A percentile compares a stretch with the other conserved stretches of the same genome.
Conservation (phyloP, 2,113 vertebrate species). For the Aepyceros melampus region DNA sequence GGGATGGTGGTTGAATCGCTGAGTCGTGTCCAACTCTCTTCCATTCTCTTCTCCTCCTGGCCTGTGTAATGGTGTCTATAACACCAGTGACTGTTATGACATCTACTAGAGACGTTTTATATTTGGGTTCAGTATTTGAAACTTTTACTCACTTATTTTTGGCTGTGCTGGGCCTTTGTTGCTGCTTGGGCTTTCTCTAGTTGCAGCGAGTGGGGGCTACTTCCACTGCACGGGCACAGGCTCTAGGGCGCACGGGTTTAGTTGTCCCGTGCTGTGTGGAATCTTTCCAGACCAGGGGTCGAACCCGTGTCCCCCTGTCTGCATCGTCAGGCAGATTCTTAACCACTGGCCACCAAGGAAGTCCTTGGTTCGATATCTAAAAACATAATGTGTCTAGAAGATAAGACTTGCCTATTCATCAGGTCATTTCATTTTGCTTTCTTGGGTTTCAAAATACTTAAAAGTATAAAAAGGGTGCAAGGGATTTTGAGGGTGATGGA, state of each 20-base stretch:
- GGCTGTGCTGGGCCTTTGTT: background rate
- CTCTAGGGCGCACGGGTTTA: fast-evolving
- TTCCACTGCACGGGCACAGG: background rate
- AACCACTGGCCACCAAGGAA: background rate
- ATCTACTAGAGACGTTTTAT: background rate
- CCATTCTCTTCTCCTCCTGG: background rate
- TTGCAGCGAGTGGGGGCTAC: background rate
- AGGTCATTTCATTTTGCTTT: background rate
- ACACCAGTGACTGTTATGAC: background rate
- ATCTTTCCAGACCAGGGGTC: background rate
- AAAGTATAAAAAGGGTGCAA: background rate
- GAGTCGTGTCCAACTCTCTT: background rate
- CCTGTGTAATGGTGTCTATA: background rate
- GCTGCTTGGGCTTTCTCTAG: background rate
- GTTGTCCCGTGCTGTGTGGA: background rate
- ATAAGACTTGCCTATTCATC: background rate
- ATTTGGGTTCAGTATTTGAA: background rate
- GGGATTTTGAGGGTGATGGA: background rate
- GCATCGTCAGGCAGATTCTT: background rate
- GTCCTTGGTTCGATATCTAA: background rate
- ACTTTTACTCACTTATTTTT: background rate
- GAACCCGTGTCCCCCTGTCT: background rate
- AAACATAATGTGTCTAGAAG: background rate
- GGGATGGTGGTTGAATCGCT: background rate
- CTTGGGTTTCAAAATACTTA: background rate